Evolutionary conservation across 35 echinoderm and acorn worm genomes (phyloP), one percentile per base, ranked within the genome.

Genomic region (Heliocidaris erythrogramma): DNA sequence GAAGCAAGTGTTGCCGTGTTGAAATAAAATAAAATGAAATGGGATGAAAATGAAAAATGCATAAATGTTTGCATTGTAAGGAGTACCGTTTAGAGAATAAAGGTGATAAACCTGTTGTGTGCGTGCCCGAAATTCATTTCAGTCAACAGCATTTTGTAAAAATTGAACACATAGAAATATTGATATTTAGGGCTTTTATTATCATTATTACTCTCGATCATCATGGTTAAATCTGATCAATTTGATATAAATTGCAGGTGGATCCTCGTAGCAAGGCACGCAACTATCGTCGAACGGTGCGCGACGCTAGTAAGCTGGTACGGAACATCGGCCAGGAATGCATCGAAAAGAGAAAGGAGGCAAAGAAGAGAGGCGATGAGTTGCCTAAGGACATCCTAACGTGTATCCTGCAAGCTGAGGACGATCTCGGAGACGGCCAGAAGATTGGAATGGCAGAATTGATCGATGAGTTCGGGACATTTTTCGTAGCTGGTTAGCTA

Each of bases 401-500:
- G 1, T 94, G 92, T 92, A 97, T 97, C 49, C 85, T 97, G 16
- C 16, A 50, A 49, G 16, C 49, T 0, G 47, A 90, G 21, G 94
- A 95, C 31, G 94, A 94, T 49, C 78, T 96, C 3, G 92, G 85
- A 5, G 61, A 97, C 2, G 85, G 92, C 27, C 35, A 60, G 52
- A 53, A 87, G 42, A 94, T 93, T 93, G 95, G 88, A 24, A 49
- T 97, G 47, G 94, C 95, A 65, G 95, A 97, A 61, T 94, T 96
- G 94, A 49, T 97, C 47, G 97, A 97, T 32, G 95, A 97, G 69
- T 96, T 97, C 88, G 47, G 94, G 0, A 97, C 97, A 9, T 96
- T 97, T 60, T 97, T 97, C 85, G 29, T 97, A 6, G 97, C 94
- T 9, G 97, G 97, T 90, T n/a, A 78, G 65, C 17, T 78, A 4